Percentiles rank a stretch among this genome's conserved stretches.
These are phyloP conservation scores for Timandra comae DNA, from an alignment of 2,888 invertebrate species.

Conservation along the genomic window DNA sequence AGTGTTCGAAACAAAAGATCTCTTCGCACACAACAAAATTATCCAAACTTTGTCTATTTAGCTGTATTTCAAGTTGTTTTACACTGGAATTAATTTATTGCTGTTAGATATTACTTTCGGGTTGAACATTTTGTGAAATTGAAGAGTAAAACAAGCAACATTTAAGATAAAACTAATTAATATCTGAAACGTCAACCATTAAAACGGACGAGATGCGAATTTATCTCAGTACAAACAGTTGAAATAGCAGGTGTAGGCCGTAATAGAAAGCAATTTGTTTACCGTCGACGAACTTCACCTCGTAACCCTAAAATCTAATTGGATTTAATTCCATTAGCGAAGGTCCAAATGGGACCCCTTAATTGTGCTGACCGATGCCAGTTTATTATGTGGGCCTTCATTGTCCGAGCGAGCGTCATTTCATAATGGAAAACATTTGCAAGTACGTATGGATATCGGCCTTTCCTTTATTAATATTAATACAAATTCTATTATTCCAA, in stretches of 20 bases:
- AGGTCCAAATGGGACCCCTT: slow-evolving; percentile 70
- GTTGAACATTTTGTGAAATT: slow-evolving; percentile 4
- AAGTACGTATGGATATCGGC: slow-evolving; percentile 21
- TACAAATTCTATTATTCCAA: slow-evolving; percentile 11
- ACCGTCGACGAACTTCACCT: slow-evolving; percentile 69
- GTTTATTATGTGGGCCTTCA: slow-evolving; percentile 51
- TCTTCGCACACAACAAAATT: not conserved
- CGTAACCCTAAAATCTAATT: slow-evolving; percentile 75
- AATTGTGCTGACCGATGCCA: slow-evolving; percentile 70
- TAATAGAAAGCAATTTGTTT: slow-evolving; percentile 68
- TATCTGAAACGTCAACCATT: slow-evolving; percentile 38
- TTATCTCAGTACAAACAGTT: slow-evolving; percentile 49
- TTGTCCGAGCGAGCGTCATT: slow-evolving; percentile 35
- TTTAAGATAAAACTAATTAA: slow-evolving; percentile 35
- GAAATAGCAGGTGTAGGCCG: slow-evolving; percentile 57
- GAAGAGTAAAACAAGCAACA: slow-evolving; percentile 17
- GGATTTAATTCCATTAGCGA: slow-evolving; percentile 75
- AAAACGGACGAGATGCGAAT: slow-evolving; percentile 40
- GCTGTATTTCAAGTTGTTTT: not conserved
- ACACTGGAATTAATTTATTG: not conserved
- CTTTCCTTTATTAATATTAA: slow-evolving; percentile 13
- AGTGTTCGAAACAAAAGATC: not conserved
- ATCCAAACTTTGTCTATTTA: too few species aligned
- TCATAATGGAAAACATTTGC: slow-evolving; percentile 40
- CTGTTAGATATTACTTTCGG: not conserved